Conservation (phyloP, 2,113 vertebrate genomes). For the Oreocharis arfaki region DNA sequence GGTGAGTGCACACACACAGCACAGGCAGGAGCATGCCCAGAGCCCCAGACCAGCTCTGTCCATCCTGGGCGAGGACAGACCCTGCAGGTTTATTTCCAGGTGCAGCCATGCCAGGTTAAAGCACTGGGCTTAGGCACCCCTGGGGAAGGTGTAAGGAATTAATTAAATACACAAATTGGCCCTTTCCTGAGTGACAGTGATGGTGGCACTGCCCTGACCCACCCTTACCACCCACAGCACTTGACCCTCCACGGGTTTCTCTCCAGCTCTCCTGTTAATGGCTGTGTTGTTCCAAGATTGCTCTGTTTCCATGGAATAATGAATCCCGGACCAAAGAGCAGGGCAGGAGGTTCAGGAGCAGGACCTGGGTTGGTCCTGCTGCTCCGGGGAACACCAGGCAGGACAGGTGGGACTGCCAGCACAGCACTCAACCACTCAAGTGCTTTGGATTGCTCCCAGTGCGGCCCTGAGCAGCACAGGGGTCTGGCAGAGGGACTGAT, state of each 20-base stretch:
- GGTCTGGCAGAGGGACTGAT: not conserved
- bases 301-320: not conserved
- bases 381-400: not conserved
- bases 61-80: not conserved
- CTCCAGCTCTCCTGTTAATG: not conserved
- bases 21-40: fast-evolving
- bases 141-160: not conserved
- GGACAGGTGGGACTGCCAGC: not conserved
- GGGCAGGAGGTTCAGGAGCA: not conserved
- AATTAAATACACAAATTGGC: not conserved
- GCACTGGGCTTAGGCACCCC: too few relatives aligned
- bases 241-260: not conserved
- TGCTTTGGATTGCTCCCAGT: not conserved
- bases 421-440: not conserved
- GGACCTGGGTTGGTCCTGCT: not conserved
- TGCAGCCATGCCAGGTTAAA: not conserved
- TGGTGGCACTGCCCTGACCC: not conserved
- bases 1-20: not conserved
- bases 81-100: not conserved
- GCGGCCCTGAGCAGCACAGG: not conserved
- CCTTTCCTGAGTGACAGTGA: not conserved
- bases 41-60: not conserved
- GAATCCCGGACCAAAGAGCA: fast-evolving
- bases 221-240: not conserved
- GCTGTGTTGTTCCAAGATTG: not conserved